Percentiles rank a stretch among this genome's conserved stretches.
Evolutionary conservation across 2,888 invertebrate species (phyloP).

Genomic region (Lochmaea capreae): DNA sequence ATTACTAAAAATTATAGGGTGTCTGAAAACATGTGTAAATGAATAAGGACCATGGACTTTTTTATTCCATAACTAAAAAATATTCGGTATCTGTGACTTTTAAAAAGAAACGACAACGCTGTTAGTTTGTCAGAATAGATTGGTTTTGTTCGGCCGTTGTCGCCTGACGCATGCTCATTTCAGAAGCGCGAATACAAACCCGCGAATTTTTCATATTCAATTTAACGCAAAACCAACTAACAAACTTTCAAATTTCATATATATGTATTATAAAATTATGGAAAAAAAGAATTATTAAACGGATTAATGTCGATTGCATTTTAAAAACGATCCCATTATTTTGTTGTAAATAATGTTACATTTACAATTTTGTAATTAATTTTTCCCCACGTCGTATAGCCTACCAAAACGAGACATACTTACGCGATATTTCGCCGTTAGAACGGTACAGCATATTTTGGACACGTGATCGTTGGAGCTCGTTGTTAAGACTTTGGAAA

Average conservation of each 20-base stretch:
- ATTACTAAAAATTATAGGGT: too few relatives aligned
- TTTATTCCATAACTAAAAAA: not conserved
- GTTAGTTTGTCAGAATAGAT: slow-evolving; percentile 16
- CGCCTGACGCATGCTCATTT: slow-evolving; percentile 45
- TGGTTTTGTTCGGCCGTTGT: slow-evolving; percentile 40
- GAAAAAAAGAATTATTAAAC: not conserved
- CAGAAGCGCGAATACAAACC: slow-evolving; percentile 48
- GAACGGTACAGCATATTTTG: slow-evolving; percentile 47
- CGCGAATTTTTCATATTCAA: slow-evolving; percentile 48
- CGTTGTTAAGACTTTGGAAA: slow-evolving; percentile 58
- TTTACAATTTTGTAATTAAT: slow-evolving; percentile 42
- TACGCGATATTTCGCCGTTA: slow-evolving; percentile 34
- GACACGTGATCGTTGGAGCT: slow-evolving; percentile 58
- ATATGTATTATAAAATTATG: slow-evolving; percentile 16
- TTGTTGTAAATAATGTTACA: slow-evolving; percentile 34
- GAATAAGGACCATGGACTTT: too few relatives aligned
- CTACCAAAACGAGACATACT: slow-evolving; percentile 50
- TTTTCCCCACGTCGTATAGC: slow-evolving; percentile 51
- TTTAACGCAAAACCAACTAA: slow-evolving; percentile 45
- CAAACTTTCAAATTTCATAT: slow-evolving; percentile 31
- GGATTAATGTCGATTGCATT: not conserved
- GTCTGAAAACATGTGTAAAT: too few relatives aligned
- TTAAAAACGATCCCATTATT: slow-evolving; percentile 9
- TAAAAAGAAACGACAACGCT: not conserved
- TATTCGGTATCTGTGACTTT: not conserved